Evolutionary conservation across 2,888 invertebrate species (phyloP).

Genomic region (Ectropis crepuscularia): DNA sequence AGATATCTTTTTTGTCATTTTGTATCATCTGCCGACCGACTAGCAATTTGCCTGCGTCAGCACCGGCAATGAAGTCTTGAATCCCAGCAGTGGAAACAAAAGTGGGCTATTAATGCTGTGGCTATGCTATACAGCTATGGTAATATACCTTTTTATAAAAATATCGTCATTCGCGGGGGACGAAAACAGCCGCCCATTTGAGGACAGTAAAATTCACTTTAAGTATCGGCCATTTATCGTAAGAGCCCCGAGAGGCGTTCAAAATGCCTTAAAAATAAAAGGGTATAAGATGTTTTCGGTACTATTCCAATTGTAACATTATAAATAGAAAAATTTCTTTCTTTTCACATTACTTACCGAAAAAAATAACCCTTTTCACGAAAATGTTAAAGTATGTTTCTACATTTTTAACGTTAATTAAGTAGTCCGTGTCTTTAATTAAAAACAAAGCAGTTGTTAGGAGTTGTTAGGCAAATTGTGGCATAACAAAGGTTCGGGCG

Average conservation of each 20-base stretch:
- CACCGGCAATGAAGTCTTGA: too few species aligned
- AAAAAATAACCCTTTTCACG: slow-evolving; percentile 14
- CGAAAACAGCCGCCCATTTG: not conserved
- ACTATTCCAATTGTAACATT: not conserved
- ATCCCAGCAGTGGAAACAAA: too few species aligned
- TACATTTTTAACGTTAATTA: slow-evolving; percentile 43
- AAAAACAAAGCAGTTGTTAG: slow-evolving; percentile 47
- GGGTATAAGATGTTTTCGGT: not conserved
- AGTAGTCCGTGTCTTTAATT: slow-evolving; percentile 49
- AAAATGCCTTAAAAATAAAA: not conserved
- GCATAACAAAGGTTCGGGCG: slow-evolving; percentile 38
- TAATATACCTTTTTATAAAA: not conserved
- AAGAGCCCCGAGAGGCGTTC: not conserved
- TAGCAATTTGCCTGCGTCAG: too few species aligned
- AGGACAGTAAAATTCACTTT: not conserved
- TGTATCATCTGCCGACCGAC: too few species aligned
- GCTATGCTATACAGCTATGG: too few species aligned
- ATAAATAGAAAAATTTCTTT: slow-evolving; percentile 2
- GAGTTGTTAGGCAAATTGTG: slow-evolving; percentile 45
- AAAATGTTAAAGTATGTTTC: slow-evolving; percentile 36
- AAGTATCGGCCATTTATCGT: not conserved
- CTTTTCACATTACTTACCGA: slow-evolving; percentile 2
- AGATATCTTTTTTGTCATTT: too few species aligned
- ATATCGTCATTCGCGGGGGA: not conserved
- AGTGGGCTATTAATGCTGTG: too few species aligned